phyloP scores from a whole-genome alignment of 2,888 invertebrate genomes.

The Lobophora halterata region DNA sequence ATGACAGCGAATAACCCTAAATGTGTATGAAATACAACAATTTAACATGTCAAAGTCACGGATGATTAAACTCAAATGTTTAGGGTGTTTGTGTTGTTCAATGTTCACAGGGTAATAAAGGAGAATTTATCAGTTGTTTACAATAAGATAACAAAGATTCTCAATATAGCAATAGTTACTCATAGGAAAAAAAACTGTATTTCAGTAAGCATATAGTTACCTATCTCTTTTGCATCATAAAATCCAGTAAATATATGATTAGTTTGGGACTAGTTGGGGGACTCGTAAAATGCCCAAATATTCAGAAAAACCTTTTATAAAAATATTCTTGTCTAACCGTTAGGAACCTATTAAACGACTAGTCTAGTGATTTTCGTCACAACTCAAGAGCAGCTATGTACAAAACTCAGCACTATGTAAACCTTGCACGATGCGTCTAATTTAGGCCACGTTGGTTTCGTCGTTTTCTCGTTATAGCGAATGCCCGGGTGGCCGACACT shows the following conservation, averaged over 20 bases:
- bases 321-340: too few relatives aligned
- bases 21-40: slow-evolving; percentile 50
- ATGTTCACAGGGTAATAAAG: slow-evolving; percentile 29
- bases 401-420: slow-evolving; percentile 46
- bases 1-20: slow-evolving; percentile 54
- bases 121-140: slow-evolving; percentile 46
- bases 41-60: slow-evolving; percentile 59
- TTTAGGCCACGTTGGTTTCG: slow-evolving; percentile 68
- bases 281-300: too few relatives aligned
- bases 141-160: slow-evolving; percentile 16
- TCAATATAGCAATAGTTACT: too few relatives aligned
- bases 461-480: slow-evolving; percentile 72
- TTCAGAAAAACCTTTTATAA: too few relatives aligned
- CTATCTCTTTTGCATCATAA: too few relatives aligned
- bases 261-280: too few relatives aligned
- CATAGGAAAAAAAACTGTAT: too few relatives aligned
- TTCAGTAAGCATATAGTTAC: too few relatives aligned
- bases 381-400: too few relatives aligned
- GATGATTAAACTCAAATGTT: slow-evolving; percentile 58
- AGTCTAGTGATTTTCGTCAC: too few relatives aligned
- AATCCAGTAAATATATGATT: too few relatives aligned
- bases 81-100: slow-evolving; percentile 22
- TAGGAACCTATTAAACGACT: too few relatives aligned
- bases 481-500: slow-evolving; percentile 72
- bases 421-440: slow-evolving; percentile 54